Percentiles rank a stretch among this genome's conserved stretches.
Evolutionary conservation across 2,888 invertebrate genomes (phyloP).

Genomic region (Syritta pipiens): DNA sequence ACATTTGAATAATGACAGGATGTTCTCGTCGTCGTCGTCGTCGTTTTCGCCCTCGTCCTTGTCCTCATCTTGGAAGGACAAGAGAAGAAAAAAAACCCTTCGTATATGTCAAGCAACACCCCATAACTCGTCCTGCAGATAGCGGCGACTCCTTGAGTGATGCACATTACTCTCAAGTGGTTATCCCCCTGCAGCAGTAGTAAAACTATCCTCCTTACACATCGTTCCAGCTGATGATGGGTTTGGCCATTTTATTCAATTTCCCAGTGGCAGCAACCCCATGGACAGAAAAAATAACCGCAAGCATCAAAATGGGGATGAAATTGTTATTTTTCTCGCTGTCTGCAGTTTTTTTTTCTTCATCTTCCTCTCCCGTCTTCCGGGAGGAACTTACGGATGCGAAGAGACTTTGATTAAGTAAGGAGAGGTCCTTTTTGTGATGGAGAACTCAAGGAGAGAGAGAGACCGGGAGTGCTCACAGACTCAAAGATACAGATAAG

Average conservation of each 20-base stretch:
- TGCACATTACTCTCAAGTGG: conserved; percentile 65
- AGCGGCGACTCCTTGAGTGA: conserved; percentile 61
- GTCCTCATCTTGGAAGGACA: too few relatives aligned
- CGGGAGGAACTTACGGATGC: conserved; percentile 15
- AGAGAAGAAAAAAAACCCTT: too few relatives aligned
- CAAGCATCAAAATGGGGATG: conserved; percentile 39
- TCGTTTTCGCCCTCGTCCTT: too few relatives aligned
- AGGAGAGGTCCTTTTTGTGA: conserved; percentile 42
- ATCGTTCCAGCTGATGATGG: conserved; percentile 22
- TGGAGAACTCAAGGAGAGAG: not conserved
- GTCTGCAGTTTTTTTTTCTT: conserved; percentile 37
- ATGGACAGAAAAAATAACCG: too few relatives aligned
- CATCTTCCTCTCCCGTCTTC: not conserved
- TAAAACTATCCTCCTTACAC: not conserved
- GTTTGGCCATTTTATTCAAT: conserved; percentile 65
- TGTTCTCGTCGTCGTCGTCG: too few relatives aligned
- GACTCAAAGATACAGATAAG: conserved; percentile 63
- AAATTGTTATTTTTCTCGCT: conserved; percentile 58
- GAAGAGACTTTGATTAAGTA: conserved; percentile 63
- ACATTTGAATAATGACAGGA: conserved; percentile 68
- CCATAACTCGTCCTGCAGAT: conserved; percentile 16
- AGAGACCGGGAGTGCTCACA: not conserved
- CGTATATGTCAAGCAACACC: too few relatives aligned
- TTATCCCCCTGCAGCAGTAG: conserved; percentile 33
- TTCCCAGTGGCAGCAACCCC: conserved; percentile 40